Percentiles rank a stretch among this genome's conserved stretches.
phyloP scores from a whole-genome alignment of 2,888 invertebrate species.

The Tachina grossa region DNA sequence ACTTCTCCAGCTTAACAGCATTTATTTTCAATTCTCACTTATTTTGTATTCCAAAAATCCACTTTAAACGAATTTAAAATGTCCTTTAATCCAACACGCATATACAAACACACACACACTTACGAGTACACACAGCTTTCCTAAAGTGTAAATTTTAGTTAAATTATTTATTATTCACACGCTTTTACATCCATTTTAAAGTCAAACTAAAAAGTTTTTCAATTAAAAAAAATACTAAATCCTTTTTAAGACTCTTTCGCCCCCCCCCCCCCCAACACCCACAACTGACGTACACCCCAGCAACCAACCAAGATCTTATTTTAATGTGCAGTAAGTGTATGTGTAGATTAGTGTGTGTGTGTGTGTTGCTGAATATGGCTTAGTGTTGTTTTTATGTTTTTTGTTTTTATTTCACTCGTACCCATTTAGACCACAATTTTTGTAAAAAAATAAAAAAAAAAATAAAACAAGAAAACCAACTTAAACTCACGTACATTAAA shows the following conservation, averaged over 20 bases:
- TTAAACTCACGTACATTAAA: conserved; percentile 39
- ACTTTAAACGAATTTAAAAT: conserved; percentile 25
- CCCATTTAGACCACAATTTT: conserved; percentile 11
- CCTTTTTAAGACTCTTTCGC: neutral
- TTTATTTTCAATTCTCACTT: neutral
- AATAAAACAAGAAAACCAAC: neutral
- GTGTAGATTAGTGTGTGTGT: neutral
- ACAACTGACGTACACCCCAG: neutral
- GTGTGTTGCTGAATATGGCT: neutral
- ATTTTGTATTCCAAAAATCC: neutral
- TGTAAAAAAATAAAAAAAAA: neutral
- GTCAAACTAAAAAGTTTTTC: conserved; percentile 59
- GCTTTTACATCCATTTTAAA: conserved; percentile 41
- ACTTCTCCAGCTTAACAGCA: neutral
- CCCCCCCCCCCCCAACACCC: too few relatives aligned
- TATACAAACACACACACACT: neutral
- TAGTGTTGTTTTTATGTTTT: neutral
- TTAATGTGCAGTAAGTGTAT: neutral
- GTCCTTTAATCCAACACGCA: neutral
- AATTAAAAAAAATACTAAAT: conserved; percentile 57
- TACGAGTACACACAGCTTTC: neutral
- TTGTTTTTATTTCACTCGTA: neutral
- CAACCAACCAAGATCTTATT: neutral
- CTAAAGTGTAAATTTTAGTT: conserved; percentile 31
- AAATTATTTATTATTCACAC: conserved; percentile 56